A percentile compares a stretch with the other conserved stretches of the same genome.
These are phyloP conservation scores for Brachyistius frenatus DNA, from an alignment of 2,113 vertebrate genomes.

Conservation along the genomic window DNA sequence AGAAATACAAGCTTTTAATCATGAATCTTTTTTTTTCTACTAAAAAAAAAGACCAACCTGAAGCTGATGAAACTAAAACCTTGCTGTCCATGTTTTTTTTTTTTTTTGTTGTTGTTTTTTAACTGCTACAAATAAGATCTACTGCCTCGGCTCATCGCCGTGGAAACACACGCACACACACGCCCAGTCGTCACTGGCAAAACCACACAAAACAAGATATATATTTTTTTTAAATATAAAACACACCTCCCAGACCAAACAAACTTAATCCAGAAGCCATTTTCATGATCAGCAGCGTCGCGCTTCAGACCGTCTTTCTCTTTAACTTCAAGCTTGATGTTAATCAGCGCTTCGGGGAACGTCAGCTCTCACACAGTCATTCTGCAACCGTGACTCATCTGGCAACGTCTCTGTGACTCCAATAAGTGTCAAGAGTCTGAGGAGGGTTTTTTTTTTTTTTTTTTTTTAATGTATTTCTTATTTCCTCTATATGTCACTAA, in stretches of 20 bases:
- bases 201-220: too few relatives aligned
- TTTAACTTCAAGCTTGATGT: conserved; percentile 37
- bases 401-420: conserved; percentile 27
- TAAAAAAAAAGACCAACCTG: too few relatives aligned
- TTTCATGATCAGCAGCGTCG: neutral
- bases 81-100: too few relatives aligned
- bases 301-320: conserved; percentile 4
- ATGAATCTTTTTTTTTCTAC: too few relatives aligned
- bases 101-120: too few relatives aligned
- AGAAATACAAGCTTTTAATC: too few relatives aligned
- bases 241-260: neutral
- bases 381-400: conserved; percentile 54
- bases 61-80: too few relatives aligned
- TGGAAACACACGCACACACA: too few relatives aligned
- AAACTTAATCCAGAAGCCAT: neutral
- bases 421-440: conserved; percentile 27
- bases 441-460: neutral
- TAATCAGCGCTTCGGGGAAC: conserved; percentile 44
- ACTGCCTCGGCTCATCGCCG: too few relatives aligned
- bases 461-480: neutral
- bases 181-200: too few relatives aligned
- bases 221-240: too few relatives aligned
- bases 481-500: conserved; percentile 2
- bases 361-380: conserved; percentile 43
- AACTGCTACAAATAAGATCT: too few relatives aligned